Conservation (phyloP, 2,888 invertebrate species). For the Beris chalybata region DNA sequence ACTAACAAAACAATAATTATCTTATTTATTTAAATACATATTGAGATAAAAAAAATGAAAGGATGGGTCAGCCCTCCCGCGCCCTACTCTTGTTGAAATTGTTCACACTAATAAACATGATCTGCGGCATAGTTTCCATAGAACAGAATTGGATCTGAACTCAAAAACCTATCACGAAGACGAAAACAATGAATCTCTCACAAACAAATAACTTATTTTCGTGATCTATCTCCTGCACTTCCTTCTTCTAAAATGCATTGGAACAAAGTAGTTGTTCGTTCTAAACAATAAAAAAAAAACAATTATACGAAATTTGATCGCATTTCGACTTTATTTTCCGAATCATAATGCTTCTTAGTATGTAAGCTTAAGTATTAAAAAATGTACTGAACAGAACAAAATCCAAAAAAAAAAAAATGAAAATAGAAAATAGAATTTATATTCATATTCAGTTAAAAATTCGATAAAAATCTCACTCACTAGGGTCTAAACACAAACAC, state of each 20-base stretch:
- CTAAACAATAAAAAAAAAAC: not conserved
- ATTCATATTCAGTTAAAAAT: slow-evolving; percentile 21
- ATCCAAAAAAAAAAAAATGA: not conserved
- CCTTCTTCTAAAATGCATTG: not conserved
- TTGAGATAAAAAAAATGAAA: no score
- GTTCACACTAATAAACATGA: not conserved
- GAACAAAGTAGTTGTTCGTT: not conserved
- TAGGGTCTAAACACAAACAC: slow-evolving; percentile 59
- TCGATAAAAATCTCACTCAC: slow-evolving; percentile 38
- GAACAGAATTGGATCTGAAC: slow-evolving; percentile 1
- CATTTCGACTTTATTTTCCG: not conserved
- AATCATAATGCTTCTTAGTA: no score
- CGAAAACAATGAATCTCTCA: not conserved
- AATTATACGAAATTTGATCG: not conserved
- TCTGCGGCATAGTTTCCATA: not conserved
- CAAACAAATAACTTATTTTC: slow-evolving; percentile 6
- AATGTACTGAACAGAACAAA: not conserved
- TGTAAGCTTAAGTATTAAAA: slow-evolving; percentile 28
- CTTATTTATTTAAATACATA: slow-evolving; percentile 7
- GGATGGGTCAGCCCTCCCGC: slow-evolving; percentile 41
- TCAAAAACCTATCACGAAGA: not conserved
- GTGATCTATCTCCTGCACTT: slow-evolving; percentile 10
- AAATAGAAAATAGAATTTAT: no score
- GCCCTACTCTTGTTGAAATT: slow-evolving; percentile 35
- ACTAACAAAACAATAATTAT: no score